Evolutionary conservation across 2,888 invertebrate genomes (phyloP), one percentile per base, ranked within the genome.

Genomic region (Apoderus coryli): DNA sequence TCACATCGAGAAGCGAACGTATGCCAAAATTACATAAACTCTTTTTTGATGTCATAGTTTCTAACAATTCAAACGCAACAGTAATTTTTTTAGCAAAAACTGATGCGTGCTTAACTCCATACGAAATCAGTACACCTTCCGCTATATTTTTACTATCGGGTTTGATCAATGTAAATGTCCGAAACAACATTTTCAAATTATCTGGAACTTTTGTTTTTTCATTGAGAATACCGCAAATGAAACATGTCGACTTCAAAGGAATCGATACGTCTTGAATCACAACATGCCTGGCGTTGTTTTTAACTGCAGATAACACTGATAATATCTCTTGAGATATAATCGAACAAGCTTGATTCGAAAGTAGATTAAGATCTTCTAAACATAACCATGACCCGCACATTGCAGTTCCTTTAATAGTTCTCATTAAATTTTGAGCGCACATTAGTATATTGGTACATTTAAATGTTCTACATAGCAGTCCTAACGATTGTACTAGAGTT

Each of bases 401-500:
- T 2, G 80, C 77, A 26, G 80, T 58, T 1, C 85, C 86, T 59
- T 79, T 80, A 52, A 82, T n/a, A n/a, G n/a, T n/a, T n/a, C n/a
- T n/a, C n/a, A n/a, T n/a, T n/a, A n/a, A n/a, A n/a, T n/a, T n/a
- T n/a, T n/a, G n/a, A n/a, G n/a, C n/a, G n/a, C n/a, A n/a, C n/a
- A n/a, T n/a, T n/a, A n/a, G n/a, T n/a, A n/a, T n/a, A 48, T 78
- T 76, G 1, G 80, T 81, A 51, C 84, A 85, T 54, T 78, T 79
- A 52, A 84, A 82, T 2, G 79, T 76, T 1, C 81, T 72, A 23
- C 38, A 34, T 6, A 42, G 34, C 13, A 39, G 36, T 4, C 44
- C 90, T 27, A 90, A 54, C 1, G 85, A 84, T 55, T 84, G 80
- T 4, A 85, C 84, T 40, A 90, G 61, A 60, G 84, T 85, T 61